phyloP scores from a whole-genome alignment of 2,888 invertebrate genomes.

The Beris chalybata region DNA sequence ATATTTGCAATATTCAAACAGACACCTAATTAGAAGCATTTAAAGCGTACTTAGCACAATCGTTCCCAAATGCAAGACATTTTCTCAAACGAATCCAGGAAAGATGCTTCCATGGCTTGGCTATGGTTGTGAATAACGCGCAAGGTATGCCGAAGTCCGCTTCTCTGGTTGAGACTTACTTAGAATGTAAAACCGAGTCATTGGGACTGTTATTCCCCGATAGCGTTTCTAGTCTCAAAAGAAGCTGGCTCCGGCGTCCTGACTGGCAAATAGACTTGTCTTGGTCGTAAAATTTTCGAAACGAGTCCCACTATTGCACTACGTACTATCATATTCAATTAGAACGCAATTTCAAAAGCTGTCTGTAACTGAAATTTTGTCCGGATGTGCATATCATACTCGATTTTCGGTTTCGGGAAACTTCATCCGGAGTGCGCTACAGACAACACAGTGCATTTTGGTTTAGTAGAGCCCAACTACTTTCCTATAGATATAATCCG shows the following conservation, averaged over 20 bases:
- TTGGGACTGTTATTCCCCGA: too few species aligned
- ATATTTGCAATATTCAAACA: slow-evolving; percentile 14
- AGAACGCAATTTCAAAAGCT: slow-evolving; percentile 34
- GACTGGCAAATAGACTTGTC: neutral
- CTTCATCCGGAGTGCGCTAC: neutral
- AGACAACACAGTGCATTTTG: neutral
- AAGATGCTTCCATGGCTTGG: neutral
- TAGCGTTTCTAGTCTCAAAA: neutral
- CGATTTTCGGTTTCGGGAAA: neutral
- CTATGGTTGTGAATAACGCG: neutral
- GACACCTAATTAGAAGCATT: slow-evolving; percentile 34
- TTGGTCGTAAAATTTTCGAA: neutral
- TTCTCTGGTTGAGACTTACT: neutral
- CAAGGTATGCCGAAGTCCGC: neutral
- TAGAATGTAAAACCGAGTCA: too few species aligned
- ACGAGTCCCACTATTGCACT: slow-evolving; percentile 4
- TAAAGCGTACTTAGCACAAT: slow-evolving; percentile 33
- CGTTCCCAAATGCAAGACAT: slow-evolving; percentile 34
- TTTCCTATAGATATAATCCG: neutral
- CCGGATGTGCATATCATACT: slow-evolving; percentile 24
- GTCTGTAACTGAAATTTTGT: slow-evolving; percentile 22
- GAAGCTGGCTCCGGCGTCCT: neutral
- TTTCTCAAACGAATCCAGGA: slow-evolving; percentile 26
- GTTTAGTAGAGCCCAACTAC: neutral
- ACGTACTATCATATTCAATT: slow-evolving; percentile 36